Evolutionary conservation across 2,888 invertebrate species (phyloP), one percentile per base, ranked within the genome.

Genomic region (Volucella bombylans): DNA sequence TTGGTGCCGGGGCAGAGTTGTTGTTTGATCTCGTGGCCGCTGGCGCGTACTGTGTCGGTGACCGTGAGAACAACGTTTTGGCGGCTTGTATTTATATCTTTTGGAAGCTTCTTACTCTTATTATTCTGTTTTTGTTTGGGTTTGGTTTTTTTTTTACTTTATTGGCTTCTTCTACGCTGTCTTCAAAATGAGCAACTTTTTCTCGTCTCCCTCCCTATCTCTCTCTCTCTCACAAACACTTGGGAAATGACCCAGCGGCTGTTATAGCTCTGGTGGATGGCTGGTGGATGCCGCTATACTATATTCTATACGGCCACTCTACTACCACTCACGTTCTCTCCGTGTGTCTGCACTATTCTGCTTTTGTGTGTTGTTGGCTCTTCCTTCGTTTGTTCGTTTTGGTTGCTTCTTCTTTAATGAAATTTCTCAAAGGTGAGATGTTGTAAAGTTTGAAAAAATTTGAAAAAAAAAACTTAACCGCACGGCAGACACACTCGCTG

Each of bases 61-160:
- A 54, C 67, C 67, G 67, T 68, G 73, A 68, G 73, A 80, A 73
- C 67, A 80, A 68, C 80, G 80, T 80, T 62, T 73, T 80, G 72
- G 41, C 73, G 73, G 61, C 43, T 50, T 71, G 14, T 55, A 11
- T 2, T 18, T 64, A 38, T 47, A 55, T 38, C 41, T 64, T 45
- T 41, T 10, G 39, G 11, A 50, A 23, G 59, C 50, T 59, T 23
- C 1, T 39, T 14, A 12, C 8, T 15, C 52, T 41, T 45, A 8
- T 47, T 11, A 12, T 45, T 15, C 31, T 43, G 12, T 12, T 47
- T 62, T 31, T 41, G 18, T 8, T 12, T 62, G 2, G 18, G 23
- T 62, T 23, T 15, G 8, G 1, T 31, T 6, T 4, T 31, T 31
- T 4, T 1, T 31, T 31, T 31, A 31, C 1, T 31, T 31, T 6